Conservation (phyloP, 1,140 invertebrate species). For the Lordiphosa clarofinis region DNA sequence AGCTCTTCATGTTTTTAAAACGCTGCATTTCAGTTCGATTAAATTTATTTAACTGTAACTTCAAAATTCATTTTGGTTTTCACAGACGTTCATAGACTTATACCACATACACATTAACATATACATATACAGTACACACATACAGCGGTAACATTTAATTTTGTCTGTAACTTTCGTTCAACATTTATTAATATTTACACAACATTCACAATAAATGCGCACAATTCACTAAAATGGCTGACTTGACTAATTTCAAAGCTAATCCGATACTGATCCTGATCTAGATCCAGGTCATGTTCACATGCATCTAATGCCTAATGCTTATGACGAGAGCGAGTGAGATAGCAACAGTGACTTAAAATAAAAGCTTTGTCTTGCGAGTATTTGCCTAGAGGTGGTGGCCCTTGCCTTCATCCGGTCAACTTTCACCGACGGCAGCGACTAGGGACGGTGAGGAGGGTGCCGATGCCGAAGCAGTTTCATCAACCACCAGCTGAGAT, state of each 20-base stretch:
- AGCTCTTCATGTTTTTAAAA: background rate
- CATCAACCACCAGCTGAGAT: constrained; percentile 15
- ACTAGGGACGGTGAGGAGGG: constrained; percentile 53
- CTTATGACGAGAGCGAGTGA: constrained; percentile 22
- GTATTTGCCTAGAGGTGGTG: constrained; percentile 56
- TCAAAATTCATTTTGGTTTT: constrained; percentile 58
- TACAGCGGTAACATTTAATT: constrained; percentile 20
- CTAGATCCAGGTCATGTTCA: constrained; percentile 24
- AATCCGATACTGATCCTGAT: constrained; percentile 36
- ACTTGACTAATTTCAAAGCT: constrained; percentile 25
- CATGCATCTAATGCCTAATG: constrained; percentile 11
- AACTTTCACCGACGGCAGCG: constrained; percentile 52
- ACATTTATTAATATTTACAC: constrained; percentile 48
- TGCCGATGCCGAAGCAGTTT: constrained; percentile 23
- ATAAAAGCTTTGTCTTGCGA: constrained; percentile 68
- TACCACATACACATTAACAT: constrained; percentile 8
- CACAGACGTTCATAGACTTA: constrained; percentile 62
- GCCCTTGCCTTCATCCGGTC: constrained; percentile 15
- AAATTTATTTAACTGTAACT: constrained; percentile 56
- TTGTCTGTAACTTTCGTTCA: constrained; percentile 12
- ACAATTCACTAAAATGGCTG: constrained; percentile 38
- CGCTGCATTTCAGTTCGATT: background rate
- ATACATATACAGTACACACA: constrained; percentile 43
- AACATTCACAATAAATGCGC: constrained; percentile 62
- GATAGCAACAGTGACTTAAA: constrained; percentile 39